These are phyloP conservation scores for Erebia palarica DNA, from an alignment of 2,888 invertebrate species.

Conservation along the genomic window DNA sequence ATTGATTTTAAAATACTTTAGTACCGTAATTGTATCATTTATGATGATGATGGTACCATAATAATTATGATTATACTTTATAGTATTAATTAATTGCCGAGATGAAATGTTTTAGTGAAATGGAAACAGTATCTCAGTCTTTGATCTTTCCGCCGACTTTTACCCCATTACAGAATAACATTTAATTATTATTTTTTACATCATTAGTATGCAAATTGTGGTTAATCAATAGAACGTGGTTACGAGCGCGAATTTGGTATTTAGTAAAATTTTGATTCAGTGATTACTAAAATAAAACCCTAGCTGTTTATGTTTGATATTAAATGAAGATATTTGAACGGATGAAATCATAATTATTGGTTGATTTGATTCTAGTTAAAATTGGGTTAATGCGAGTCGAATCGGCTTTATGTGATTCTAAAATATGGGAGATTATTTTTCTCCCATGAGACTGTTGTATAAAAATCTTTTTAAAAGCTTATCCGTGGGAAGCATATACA, in stretches of 20 bases:
- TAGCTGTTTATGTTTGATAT: conserved; percentile 42
- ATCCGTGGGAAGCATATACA: neutral
- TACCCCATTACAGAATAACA: conserved; percentile 60
- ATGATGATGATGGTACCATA: no score
- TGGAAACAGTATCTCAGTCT: conserved; percentile 24
- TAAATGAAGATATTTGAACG: conserved; percentile 33
- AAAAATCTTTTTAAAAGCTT: conserved; percentile 12
- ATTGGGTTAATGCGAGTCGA: conserved; percentile 28
- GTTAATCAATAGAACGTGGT: conserved; percentile 58
- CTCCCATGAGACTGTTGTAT: conserved; percentile 20
- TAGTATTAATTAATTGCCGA: neutral
- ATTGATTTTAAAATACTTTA: neutral
- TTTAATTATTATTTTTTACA: conserved; percentile 55
- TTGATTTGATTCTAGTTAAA: conserved; percentile 29
- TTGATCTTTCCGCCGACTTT: conserved; percentile 56
- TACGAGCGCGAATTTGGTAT: conserved; percentile 55
- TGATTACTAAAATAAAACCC: conserved; percentile 45
- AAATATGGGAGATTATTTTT: conserved; percentile 16
- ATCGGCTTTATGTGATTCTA: conserved; percentile 23
- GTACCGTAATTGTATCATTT: no score
- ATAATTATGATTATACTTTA: neutral
- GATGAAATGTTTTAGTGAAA: conserved; percentile 8
- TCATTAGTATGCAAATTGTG: conserved; percentile 60
- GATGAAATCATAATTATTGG: conserved; percentile 10
- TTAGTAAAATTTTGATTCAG: conserved; percentile 46